Conservation (phyloP, 2,113 vertebrate genomes). For the Mola mola region DNA sequence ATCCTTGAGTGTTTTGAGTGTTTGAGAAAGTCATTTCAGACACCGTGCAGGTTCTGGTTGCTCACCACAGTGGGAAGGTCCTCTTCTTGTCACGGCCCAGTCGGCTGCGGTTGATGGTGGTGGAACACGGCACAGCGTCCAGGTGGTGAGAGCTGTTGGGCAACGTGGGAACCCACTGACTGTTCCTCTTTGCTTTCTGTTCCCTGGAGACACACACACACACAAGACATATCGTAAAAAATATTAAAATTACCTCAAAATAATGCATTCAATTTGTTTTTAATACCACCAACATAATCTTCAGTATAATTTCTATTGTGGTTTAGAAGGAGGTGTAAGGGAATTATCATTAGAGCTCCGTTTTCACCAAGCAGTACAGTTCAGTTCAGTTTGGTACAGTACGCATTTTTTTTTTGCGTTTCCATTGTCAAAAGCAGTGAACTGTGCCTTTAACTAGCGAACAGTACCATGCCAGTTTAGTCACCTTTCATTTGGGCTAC, state of each 20-base stretch:
- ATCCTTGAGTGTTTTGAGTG: neutral
- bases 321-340: too few relatives aligned
- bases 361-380: neutral
- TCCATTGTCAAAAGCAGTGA: too few relatives aligned
- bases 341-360: neutral
- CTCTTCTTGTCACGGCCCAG: slow-evolving; percentile 98
- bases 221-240: neutral
- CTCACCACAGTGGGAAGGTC: slow-evolving; percentile 97
- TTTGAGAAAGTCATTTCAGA: neutral
- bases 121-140: slow-evolving; percentile 96
- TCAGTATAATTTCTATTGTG: too few relatives aligned
- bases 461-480: too few relatives aligned
- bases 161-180: slow-evolving; percentile 97
- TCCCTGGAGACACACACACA: slow-evolving; percentile 81
- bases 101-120: slow-evolving; percentile 97
- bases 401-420: too few relatives aligned
- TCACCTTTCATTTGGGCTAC: too few relatives aligned
- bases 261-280: too few relatives aligned
- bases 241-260: neutral
- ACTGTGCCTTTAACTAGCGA: too few relatives aligned
- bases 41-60: neutral
- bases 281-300: too few relatives aligned
- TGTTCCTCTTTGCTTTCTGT: slow-evolving; percentile 97
- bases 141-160: slow-evolving; percentile 98
- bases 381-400: too few relatives aligned